Conservation (phyloP, 2,797 vertebrate species). For the Luscinia megarhynchos region DNA sequence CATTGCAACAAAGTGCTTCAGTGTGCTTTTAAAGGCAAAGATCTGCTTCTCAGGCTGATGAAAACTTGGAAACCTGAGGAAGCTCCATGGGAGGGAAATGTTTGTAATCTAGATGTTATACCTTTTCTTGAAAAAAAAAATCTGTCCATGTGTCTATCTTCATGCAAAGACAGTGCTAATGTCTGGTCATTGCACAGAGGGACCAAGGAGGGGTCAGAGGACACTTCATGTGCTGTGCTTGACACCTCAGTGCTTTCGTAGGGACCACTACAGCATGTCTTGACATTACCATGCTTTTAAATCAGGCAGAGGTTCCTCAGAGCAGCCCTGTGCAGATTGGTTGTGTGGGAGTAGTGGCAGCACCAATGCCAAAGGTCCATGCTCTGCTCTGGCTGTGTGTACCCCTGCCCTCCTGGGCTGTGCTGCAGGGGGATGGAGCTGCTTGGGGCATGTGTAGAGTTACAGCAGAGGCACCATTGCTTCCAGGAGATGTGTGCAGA, state of each 20-base stretch:
- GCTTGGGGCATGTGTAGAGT: background rate
- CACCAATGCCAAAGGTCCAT: background rate
- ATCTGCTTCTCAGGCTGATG: background rate
- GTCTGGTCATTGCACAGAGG: background rate
- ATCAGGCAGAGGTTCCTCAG: background rate
- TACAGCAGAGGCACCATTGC: background rate
- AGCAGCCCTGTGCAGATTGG: background rate
- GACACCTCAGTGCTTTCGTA: accelerated
- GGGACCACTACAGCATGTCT: background rate
- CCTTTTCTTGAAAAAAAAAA: background rate
- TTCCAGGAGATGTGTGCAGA: background rate
- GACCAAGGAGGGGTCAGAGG: background rate
- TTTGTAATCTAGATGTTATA: background rate
- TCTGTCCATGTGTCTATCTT: background rate
- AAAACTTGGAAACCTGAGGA: background rate
- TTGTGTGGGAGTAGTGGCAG: background rate
- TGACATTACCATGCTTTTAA: background rate
- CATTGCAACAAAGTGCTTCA: background rate
- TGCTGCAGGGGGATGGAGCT: background rate
- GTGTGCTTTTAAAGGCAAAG: background rate
- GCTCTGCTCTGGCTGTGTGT: background rate
- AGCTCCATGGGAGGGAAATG: background rate
- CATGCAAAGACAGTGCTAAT: background rate
- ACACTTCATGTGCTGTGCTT: background rate
- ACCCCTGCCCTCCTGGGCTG: background rate